A percentile compares a stretch with the other conserved stretches of the same genome.
These are phyloP conservation scores for Lates calcarifer DNA, from an alignment of 2,113 vertebrate genomes.

Conservation along the genomic window DNA sequence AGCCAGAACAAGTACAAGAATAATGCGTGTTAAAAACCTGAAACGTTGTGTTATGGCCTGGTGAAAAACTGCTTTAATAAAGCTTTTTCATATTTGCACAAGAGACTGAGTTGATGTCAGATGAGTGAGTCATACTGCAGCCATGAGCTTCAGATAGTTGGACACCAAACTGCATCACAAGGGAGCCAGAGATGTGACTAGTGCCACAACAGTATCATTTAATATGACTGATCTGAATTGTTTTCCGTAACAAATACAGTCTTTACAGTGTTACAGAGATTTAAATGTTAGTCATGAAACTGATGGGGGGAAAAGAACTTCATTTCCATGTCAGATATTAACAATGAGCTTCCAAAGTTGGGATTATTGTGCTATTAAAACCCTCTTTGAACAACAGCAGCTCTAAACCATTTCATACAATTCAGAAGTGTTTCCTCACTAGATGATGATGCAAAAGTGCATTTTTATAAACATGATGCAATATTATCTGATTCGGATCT, in stretches of 20 bases:
- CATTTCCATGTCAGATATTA: conserved; percentile 46
- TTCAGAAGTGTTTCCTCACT: conserved; percentile 54
- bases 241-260: neutral
- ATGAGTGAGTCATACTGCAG: conserved; percentile 12
- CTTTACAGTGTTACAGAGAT: conserved; percentile 8
- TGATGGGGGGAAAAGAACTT: neutral
- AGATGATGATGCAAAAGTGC: conserved; percentile 51
- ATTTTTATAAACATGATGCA: conserved; percentile 53
- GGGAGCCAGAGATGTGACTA: neutral
- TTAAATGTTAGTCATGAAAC: conserved; percentile 27
- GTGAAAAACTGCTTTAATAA: conserved; percentile 16
- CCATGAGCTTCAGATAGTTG: neutral
- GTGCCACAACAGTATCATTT: neutral
- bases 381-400: conserved; percentile 27
- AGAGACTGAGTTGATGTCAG: neutral
- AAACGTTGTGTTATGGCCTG: neutral
- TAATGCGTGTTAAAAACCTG: neutral
- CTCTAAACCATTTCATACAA: conserved; percentile 65
- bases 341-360: conserved; percentile 65
- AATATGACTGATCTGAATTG: neutral
- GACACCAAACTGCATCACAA: conserved; percentile 3
- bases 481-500: neutral
- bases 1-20: neutral
- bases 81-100: neutral
- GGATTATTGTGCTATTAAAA: conserved; percentile 57